Percentiles rank a stretch among this genome's conserved stretches.
These are phyloP conservation scores for Calliphora vicina DNA, from an alignment of 1,140 invertebrate genomes.

Conservation along the genomic window DNA sequence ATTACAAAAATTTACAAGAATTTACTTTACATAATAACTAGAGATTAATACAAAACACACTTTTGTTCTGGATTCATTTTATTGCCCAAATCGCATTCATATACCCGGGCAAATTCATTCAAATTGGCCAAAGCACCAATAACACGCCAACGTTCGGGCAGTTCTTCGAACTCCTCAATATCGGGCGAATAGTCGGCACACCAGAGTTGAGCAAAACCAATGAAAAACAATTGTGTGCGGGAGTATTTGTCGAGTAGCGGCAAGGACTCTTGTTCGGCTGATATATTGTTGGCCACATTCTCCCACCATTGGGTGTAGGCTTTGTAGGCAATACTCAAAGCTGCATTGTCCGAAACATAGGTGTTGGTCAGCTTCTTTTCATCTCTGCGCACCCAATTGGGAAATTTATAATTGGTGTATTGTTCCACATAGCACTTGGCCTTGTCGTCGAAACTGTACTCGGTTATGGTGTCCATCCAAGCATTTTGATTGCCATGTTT, in stretches of 20 bases:
- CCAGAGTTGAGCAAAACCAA: slow-evolving; percentile 83
- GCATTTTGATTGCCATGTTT: slow-evolving; percentile 91
- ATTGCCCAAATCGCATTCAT: slow-evolving; percentile 72
- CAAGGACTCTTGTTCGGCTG: slow-evolving; percentile 68
- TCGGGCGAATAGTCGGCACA: slow-evolving; percentile 54
- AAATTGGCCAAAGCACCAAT: slow-evolving; percentile 86
- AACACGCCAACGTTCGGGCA: slow-evolving; percentile 77
- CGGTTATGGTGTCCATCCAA: slow-evolving; percentile 97
- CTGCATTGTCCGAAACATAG: slow-evolving; percentile 87
- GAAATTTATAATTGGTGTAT: slow-evolving; percentile 78
- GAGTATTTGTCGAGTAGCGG: slow-evolving; percentile 79
- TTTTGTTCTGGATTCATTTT: slow-evolving; percentile 66
- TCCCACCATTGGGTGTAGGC: slow-evolving; percentile 74
- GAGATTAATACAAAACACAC: slow-evolving; percentile 30
- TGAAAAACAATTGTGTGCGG: slow-evolving; percentile 88
- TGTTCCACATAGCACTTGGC: slow-evolving; percentile 91
- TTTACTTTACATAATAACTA: neutral
- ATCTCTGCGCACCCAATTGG: slow-evolving; percentile 54
- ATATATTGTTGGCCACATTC: slow-evolving; percentile 64
- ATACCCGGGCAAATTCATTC: slow-evolving; percentile 78
- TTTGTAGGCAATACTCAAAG: slow-evolving; percentile 87
- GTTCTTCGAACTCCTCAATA: slow-evolving; percentile 46
- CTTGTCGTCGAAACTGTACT: slow-evolving; percentile 82
- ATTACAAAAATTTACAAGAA: neutral
- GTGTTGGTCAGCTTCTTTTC: slow-evolving; percentile 11